Conservation (phyloP, 2,797 vertebrate genomes). For the Rachycentron canadum region DNA sequence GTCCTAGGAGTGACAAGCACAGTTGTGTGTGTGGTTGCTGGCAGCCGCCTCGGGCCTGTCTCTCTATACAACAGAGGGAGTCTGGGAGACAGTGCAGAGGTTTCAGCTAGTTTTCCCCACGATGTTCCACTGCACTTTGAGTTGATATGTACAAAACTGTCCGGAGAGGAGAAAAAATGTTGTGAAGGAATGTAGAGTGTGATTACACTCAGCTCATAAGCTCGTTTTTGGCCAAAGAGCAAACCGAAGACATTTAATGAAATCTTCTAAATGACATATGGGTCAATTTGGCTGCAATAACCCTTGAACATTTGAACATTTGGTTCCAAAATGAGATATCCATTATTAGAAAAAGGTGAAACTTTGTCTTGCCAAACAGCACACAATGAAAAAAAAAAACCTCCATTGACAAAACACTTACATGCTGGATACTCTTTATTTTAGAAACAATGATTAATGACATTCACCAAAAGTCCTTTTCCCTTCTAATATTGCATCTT, state of each 20-base stretch:
- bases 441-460: conserved; percentile 57
- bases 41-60: conserved; percentile 44
- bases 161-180: conserved; percentile 41
- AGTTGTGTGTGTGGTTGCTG: conserved; percentile 71
- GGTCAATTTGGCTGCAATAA: conserved; percentile 60
- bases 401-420: conserved; percentile 58
- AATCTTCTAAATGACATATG: conserved; percentile 67
- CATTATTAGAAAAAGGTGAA: conserved; percentile 66
- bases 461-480: conserved; percentile 21
- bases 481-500: conserved; percentile 44
- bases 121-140: conserved; percentile 51
- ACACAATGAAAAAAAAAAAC: conserved; percentile 49
- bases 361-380: conserved; percentile 48
- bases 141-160: conserved; percentile 57
- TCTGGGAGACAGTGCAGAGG: conserved; percentile 49
- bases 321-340: conserved; percentile 65
- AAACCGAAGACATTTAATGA: conserved; percentile 61
- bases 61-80: conserved; percentile 40
- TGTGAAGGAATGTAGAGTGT: conserved; percentile 49
- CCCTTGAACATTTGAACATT: conserved; percentile 34
- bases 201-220: conserved; percentile 55
- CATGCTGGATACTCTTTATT: conserved; percentile 54
- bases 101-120: conserved; percentile 45
- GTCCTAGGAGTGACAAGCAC: conserved; percentile 77
- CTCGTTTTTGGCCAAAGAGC: conserved; percentile 47